Conservation (phyloP, 2,888 invertebrate species). For the Drosophila heteroneura region DNA sequence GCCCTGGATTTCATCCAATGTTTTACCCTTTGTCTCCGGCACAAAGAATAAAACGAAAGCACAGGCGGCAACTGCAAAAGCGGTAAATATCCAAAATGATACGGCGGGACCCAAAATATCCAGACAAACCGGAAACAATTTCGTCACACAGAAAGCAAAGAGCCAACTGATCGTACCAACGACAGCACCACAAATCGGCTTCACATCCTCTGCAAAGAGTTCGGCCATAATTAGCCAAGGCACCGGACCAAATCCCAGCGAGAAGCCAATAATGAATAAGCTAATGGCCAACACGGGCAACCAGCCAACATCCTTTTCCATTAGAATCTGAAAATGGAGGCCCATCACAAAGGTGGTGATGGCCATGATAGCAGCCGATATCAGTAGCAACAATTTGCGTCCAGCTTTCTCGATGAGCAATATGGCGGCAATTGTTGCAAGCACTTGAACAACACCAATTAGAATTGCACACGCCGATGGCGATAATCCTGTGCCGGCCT, state of each 20-base stretch:
- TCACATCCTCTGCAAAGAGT: constrained; percentile 91
- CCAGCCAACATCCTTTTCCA: constrained; percentile 87
- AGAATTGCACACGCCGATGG: constrained; percentile 89
- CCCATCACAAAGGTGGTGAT: constrained; percentile 89
- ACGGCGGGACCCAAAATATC: constrained; percentile 86
- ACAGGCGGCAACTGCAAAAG: constrained; percentile 87
- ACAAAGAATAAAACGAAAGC: constrained; percentile 88
- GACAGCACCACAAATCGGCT: constrained; percentile 90
- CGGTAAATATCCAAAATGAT: constrained; percentile 90
- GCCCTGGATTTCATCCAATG: constrained; percentile 74
- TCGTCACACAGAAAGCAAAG: constrained; percentile 91
- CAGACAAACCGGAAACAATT: constrained; percentile 88
- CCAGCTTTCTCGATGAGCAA: constrained; percentile 92
- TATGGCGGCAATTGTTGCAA: constrained; percentile 88
- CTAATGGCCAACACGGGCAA: constrained; percentile 90
- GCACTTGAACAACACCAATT: constrained; percentile 91
- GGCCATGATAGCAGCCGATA: constrained; percentile 89
- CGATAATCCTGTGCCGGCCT: constrained; percentile 33
- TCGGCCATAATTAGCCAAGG: constrained; percentile 91
- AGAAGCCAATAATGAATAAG: constrained; percentile 91
- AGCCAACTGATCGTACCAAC: constrained; percentile 93
- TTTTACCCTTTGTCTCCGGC: constrained; percentile 86
- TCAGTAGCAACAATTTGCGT: constrained; percentile 90
- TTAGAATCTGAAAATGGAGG: constrained; percentile 87
- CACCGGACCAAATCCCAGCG: constrained; percentile 93